Base-by-base conservation (phyloP, 2,113 vertebrate genomes). In the Phodopus roborovskii region DNA sequence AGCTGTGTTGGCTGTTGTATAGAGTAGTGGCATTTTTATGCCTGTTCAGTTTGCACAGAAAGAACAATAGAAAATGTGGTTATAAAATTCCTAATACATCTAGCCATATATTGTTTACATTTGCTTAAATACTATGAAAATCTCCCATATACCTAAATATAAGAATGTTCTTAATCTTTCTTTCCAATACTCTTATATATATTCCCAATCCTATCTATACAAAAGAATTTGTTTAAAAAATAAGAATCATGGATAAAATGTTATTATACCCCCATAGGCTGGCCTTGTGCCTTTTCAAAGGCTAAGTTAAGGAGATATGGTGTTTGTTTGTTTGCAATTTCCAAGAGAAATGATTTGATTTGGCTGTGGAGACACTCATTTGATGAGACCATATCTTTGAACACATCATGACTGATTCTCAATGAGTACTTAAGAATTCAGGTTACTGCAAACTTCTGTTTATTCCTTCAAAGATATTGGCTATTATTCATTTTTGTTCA, bases 401-500 rank as follows among this genome's bases (percentile, higher is more conserved):
- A 83, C 42, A 28, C 36, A 92, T 94, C 82, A 60, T 11, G 50
- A 86, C 15, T 70, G 28, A 90, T 45, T 15, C 22, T 91, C 77
- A 85, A 2, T 64, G 9, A 75, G 28, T 94, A 64, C 22, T 77
- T 93, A 90, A 81, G 30, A 75, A 92, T 87, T 96, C 42, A 62
- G n/a, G 92, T 95, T 96, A 60, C n/a, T 93, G n/a, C 26, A 93
- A 30, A 93, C n/a, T n/a, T 70, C 26, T 88, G 13, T 95, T 93
- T 95, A 82, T 62, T 71, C 15, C 53, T 24, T 70, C 48, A 92
- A 94, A 92, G 33, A 78, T 83, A 68, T 95, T 84, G 12, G 20
- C 94, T 95, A 88, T 79, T 88, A 88, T 70, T 92, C 58, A 88
- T 96, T 97, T 94, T 86, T 5, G 20, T 95, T 96, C 91, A 85